These are phyloP conservation scores for Seladonia tumulorum DNA, from an alignment of 2,888 invertebrate species.

Conservation along the genomic window DNA sequence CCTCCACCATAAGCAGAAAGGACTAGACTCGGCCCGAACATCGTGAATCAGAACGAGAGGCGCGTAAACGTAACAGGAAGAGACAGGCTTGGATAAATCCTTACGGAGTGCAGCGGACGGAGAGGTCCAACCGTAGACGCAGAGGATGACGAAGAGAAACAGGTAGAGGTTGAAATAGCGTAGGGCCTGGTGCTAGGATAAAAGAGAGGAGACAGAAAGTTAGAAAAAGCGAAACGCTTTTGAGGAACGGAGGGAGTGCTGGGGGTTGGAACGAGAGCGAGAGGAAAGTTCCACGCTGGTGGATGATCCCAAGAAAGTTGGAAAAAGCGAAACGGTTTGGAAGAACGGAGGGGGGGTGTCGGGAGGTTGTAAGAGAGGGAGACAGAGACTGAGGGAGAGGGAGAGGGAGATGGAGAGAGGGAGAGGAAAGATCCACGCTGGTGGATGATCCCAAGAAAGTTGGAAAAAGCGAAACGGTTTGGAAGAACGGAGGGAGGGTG, in stretches of 20 bases:
- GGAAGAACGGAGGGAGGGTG: background rate
- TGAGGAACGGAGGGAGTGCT: background rate
- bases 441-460: background rate
- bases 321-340: background rate
- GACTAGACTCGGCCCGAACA: background rate
- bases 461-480: background rate
- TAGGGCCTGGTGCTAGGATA: background rate
- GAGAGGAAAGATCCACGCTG: background rate
- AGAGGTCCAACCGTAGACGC: background rate
- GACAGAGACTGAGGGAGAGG: no score
- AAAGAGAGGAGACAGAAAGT: background rate
- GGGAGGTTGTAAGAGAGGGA: background rate
- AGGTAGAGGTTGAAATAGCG: background rate
- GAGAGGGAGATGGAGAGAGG: no score
- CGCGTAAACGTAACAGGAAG: constrained; percentile 24
- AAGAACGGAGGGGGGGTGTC: background rate
- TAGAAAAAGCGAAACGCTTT: background rate
- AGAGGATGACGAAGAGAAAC: background rate
- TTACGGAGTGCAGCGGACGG: background rate
- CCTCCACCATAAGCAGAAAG: background rate
- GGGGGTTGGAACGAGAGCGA: background rate
- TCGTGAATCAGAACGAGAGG: background rate
- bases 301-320: background rate
- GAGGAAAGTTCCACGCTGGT: background rate
- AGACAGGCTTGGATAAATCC: background rate